Percentiles rank a stretch among this genome's conserved stretches.
Conservation (phyloP, 2,888 invertebrate species). For the Dinocampus coccinellae region DNA sequence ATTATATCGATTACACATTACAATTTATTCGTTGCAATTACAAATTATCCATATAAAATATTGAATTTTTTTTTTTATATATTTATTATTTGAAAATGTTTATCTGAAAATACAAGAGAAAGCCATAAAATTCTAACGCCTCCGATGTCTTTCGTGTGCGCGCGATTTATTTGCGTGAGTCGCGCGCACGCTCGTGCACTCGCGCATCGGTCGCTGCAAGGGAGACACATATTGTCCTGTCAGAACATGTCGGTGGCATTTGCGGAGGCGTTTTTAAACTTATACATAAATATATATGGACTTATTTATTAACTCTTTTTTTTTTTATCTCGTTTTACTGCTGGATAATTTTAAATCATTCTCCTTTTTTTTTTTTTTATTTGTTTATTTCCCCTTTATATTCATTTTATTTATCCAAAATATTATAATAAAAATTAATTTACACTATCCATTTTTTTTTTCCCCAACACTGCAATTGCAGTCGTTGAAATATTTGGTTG, state of each 20-base stretch:
- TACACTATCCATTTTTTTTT: too few species aligned
- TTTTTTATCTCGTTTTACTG: conserved; percentile 23
- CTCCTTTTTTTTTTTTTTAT: conserved; percentile 19
- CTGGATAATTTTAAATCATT: conserved; percentile 56
- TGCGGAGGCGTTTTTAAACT: conserved; percentile 25
- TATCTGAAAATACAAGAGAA: conserved; percentile 16
- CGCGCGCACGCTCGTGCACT: neutral
- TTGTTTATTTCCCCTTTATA: too few species aligned
- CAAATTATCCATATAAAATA: neutral
- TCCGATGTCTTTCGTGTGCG: conserved; percentile 46
- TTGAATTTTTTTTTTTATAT: neutral
- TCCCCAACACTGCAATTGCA: too few species aligned
- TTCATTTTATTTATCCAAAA: too few species aligned
- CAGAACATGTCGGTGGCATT: conserved; percentile 24
- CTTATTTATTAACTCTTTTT: conserved; percentile 1
- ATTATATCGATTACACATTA: too few species aligned
- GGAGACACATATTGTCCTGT: conserved; percentile 44
- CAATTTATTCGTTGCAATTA: too few species aligned
- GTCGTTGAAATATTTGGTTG: too few species aligned
- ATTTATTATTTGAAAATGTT: too few species aligned
- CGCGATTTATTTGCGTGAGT: conserved; percentile 53
- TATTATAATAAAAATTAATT: too few species aligned
- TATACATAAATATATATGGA: neutral
- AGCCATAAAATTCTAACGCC: conserved; percentile 45
- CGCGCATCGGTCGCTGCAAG: conserved; percentile 10